phyloP scores from a whole-genome alignment of 2,113 vertebrate genomes.

The Sigmodon hispidus region DNA sequence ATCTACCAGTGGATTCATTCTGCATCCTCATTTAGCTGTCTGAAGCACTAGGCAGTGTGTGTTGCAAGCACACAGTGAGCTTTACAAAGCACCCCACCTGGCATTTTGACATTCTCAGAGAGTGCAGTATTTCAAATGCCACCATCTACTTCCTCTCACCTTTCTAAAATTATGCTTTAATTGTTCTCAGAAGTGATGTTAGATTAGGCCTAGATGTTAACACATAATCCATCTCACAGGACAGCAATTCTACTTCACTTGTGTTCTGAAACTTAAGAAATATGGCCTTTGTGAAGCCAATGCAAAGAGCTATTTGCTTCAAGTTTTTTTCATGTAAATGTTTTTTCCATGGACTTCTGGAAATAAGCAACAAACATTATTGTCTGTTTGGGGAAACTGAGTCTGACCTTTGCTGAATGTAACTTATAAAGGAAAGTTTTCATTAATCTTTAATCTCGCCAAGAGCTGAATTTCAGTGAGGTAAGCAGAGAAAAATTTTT shows the following conservation, averaged over 20 bases:
- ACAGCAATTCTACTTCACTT: neutral
- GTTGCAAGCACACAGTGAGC: neutral
- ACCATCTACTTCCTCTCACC: neutral
- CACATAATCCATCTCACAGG: neutral
- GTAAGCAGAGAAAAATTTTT: neutral
- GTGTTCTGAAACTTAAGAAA: conserved; percentile 47
- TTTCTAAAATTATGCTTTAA: conserved; percentile 39
- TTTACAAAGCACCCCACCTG: neutral
- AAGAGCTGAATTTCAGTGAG: neutral
- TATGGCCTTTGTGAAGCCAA: neutral
- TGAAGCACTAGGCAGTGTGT: neutral
- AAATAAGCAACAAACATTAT: conserved; percentile 8
- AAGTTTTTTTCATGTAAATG: conserved; percentile 1
- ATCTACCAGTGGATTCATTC: neutral
- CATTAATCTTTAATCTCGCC: neutral
- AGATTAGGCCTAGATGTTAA: neutral
- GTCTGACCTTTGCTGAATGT: neutral
- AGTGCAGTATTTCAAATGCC: neutral
- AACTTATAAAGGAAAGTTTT: neutral
- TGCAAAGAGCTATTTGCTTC: neutral
- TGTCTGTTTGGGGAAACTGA: neutral
- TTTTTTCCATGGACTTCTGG: neutral
- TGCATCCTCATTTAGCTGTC: neutral
- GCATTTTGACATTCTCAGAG: neutral
- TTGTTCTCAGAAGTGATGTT: conserved; percentile 16